Conservation (phyloP, 2,888 invertebrate genomes). For the Acronicta alni region DNA sequence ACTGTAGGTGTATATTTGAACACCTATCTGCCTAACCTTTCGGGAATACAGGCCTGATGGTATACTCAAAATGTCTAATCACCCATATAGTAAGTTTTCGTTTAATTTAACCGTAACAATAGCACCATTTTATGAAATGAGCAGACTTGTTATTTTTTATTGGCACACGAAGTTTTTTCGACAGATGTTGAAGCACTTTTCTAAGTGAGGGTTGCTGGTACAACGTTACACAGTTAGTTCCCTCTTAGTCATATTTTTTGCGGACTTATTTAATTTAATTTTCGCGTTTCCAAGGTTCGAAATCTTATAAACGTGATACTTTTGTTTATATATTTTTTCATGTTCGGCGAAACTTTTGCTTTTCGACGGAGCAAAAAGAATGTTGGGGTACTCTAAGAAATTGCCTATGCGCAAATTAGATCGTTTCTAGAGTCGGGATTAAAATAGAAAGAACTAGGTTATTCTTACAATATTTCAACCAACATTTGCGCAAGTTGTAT, state of each 20-base stretch:
- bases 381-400: not conserved
- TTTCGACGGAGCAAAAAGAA: not conserved
- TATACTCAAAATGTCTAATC: conserved; percentile 53
- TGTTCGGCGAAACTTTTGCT: not conserved
- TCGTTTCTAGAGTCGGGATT: not conserved
- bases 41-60: no score
- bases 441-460: conserved; percentile 4
- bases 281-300: conserved; percentile 23
- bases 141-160: conserved; percentile 56
- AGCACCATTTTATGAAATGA: conserved; percentile 53
- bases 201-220: conserved; percentile 47
- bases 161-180: conserved; percentile 53
- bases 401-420: not conserved
- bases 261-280: conserved; percentile 44
- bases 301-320: conserved; percentile 14
- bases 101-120: conserved; percentile 56
- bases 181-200: conserved; percentile 57
- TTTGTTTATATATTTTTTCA: conserved; percentile 8
- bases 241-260: conserved; percentile 45
- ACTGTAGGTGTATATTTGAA: no score
- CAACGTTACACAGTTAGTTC: conserved; percentile 42
- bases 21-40: conserved; percentile 7
- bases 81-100: conserved; percentile 43
- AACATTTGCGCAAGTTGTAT: conserved; percentile 38
- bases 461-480: conserved; percentile 24